These are phyloP conservation scores for Phaedon cochleariae DNA, from an alignment of 2,888 invertebrate species.

Conservation along the genomic window DNA sequence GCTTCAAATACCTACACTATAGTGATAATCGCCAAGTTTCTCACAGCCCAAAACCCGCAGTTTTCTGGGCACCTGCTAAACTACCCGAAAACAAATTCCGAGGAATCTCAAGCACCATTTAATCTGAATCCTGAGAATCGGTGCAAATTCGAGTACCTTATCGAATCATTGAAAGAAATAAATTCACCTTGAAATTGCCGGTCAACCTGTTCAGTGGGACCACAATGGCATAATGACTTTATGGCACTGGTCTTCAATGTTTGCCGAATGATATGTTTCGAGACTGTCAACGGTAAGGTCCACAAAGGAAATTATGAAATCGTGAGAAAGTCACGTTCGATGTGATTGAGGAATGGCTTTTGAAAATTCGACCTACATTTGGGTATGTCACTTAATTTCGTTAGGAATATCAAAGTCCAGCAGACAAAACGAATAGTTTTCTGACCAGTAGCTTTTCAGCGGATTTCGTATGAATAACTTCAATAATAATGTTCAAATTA, in stretches of 20 bases:
- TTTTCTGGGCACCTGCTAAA: constrained; percentile 37
- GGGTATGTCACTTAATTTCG: no score
- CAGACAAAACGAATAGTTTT: no score
- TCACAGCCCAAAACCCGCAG: constrained; percentile 3
- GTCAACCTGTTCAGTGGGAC: constrained; percentile 23
- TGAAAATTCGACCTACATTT: no score
- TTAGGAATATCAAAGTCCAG: no score
- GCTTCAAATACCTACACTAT: no score
- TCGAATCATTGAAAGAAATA: constrained; percentile 37
- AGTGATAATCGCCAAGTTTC: background rate
- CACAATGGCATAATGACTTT: constrained; percentile 11
- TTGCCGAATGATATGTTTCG: background rate
- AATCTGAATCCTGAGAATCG: constrained; percentile 23
- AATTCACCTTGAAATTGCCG: constrained; percentile 27
- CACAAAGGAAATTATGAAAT: background rate
- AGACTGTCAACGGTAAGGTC: background rate
- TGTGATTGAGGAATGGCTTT: no score
- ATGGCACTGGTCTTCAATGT: background rate
- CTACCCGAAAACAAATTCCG: background rate
- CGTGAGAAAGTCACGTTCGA: background rate
- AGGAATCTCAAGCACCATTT: constrained; percentile 39
- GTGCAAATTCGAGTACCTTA: constrained; percentile 30
- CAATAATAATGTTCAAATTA: no score
- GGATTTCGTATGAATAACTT: no score
- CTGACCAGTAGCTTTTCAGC: no score